phyloP scores from a whole-genome alignment of 2,888 invertebrate species.

The Sicus ferrugineus region DNA sequence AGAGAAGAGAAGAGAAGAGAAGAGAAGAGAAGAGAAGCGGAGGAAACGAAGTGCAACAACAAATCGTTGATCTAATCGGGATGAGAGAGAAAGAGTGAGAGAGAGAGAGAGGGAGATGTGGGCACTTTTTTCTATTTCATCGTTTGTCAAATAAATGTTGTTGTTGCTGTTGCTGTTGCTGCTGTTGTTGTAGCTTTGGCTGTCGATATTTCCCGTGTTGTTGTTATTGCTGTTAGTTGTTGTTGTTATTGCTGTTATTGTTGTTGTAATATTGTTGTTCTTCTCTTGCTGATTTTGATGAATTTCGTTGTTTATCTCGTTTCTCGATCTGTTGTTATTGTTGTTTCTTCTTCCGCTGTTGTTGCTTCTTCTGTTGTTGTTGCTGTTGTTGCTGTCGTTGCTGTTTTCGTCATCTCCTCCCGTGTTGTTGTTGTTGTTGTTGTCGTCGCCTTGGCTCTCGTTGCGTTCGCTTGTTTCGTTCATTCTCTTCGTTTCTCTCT shows the following conservation, averaged over 20 bases:
- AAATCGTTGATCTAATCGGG: neutral
- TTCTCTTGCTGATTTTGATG: no score
- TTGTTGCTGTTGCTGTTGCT: slow-evolving; percentile 4
- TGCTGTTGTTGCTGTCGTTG: neutral
- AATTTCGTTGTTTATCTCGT: slow-evolving; percentile 1
- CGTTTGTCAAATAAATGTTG: neutral
- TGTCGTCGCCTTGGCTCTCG: neutral
- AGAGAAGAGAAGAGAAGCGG: neutral
- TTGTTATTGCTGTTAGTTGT: neutral
- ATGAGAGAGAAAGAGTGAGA: neutral
- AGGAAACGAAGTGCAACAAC: neutral
- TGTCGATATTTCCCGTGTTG: neutral
- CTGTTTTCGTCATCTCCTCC: neutral
- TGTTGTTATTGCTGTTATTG: slow-evolving; percentile 4
- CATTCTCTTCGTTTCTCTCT: no score
- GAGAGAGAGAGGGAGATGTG: slow-evolving; percentile 5
- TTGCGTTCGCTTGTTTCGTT: no score
- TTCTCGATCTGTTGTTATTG: neutral
- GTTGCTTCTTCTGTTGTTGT: neutral
- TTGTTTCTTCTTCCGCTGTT: neutral
- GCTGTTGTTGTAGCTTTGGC: neutral
- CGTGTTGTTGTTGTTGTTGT: slow-evolving; percentile 13
- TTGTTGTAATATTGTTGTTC: slow-evolving; percentile 10
- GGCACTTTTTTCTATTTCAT: slow-evolving; percentile 14
- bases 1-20: neutral